phyloP scores from a whole-genome alignment of 2,888 invertebrate species.

The Pseudanteris insignis region DNA sequence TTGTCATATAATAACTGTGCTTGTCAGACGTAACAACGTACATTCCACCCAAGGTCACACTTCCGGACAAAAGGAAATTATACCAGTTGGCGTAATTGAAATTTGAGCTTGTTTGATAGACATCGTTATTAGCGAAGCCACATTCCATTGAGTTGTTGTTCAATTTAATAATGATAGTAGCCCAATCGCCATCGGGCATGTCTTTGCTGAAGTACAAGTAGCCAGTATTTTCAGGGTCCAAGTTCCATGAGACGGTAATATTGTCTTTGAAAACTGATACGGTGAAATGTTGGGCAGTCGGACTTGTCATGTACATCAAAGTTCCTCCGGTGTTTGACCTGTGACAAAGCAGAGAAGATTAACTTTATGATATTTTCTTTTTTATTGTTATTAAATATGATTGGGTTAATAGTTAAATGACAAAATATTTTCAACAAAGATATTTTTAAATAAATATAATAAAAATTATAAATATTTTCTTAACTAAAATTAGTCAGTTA shows the following conservation, averaged over 20 bases:
- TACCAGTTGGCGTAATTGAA: conserved; percentile 62
- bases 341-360: conserved; percentile 67
- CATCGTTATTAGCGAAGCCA: conserved; percentile 51
- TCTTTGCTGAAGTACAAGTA: conserved; percentile 70
- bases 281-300: conserved; percentile 71
- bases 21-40: conserved; percentile 51
- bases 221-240: conserved; percentile 64
- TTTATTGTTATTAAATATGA: background rate
- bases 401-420: background rate
- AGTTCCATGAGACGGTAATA: conserved; percentile 76
- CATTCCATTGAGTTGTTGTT: conserved; percentile 61
- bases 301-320: conserved; percentile 73
- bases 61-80: conserved; percentile 57
- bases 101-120: conserved; percentile 52
- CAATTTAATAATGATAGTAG: conserved; percentile 71
- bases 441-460: background rate
- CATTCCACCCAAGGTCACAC: conserved; percentile 60
- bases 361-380: too few species aligned
- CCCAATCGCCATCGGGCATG: conserved; percentile 74
- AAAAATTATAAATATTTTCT: too few species aligned
- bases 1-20: conserved; percentile 52
- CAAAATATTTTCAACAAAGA: background rate
- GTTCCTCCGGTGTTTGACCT: conserved; percentile 82
- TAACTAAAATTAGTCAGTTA: too few species aligned
- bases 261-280: conserved; percentile 77